Conservation (phyloP, 2,797 vertebrate genomes). For the Gastrophryne carolinensis region DNA sequence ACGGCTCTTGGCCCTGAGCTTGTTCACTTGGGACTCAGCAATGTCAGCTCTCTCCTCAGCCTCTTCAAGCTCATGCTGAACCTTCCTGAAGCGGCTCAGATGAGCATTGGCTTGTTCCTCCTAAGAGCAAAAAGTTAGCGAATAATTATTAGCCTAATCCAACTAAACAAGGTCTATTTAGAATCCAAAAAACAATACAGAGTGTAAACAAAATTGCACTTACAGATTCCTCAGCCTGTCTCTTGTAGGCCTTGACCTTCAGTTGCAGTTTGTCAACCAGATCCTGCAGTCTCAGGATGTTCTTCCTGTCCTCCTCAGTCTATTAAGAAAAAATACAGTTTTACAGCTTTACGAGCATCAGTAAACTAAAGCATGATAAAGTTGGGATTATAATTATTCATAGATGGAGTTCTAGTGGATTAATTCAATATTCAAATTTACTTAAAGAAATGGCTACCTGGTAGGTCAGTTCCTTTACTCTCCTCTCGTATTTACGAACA, state of each 20-base stretch:
- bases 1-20: slow-evolving; percentile 78
- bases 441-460: slow-evolving; percentile 66
- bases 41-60: slow-evolving; percentile 88
- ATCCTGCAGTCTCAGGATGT: slow-evolving; percentile 22
- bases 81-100: slow-evolving; percentile 79
- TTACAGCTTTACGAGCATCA: no score
- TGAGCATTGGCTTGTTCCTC: slow-evolving; percentile 83
- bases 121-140: slow-evolving; percentile 56
- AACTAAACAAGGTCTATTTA: not conserved
- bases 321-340: not conserved
- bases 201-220: not conserved
- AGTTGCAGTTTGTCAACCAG: slow-evolving; percentile 38
- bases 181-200: not conserved
- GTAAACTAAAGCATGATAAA: no score
- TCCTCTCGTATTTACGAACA: slow-evolving; percentile 78
- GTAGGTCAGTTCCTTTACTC: slow-evolving; percentile 83
- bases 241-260: slow-evolving; percentile 43
- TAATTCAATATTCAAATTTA: no score
- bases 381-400: no score
- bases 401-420: no score
- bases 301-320: slow-evolving; percentile 36
- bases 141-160: not conserved
- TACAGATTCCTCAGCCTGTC: slow-evolving; percentile 35
- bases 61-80: slow-evolving; percentile 90
- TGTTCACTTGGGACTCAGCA: slow-evolving; percentile 89